A percentile compares a stretch with the other conserved stretches of the same genome.
These are phyloP conservation scores for Epistrophella euchroma DNA, from an alignment of 2,888 invertebrate genomes.

Conservation along the genomic window DNA sequence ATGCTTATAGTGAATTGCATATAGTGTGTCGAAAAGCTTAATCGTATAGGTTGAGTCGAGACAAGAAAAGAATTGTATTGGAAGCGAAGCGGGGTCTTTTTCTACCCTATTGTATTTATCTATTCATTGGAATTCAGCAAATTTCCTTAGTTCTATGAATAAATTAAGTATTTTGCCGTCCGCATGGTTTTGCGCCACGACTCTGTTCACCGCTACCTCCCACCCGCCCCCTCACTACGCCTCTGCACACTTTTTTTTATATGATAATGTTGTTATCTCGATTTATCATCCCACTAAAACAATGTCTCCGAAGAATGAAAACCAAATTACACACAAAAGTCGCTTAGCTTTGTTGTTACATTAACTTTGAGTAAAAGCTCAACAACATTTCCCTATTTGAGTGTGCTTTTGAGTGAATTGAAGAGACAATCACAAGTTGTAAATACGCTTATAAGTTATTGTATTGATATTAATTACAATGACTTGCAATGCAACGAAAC, in stretches of 20 bases:
- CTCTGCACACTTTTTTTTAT: background rate
- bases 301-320: background rate
- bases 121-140: too few relatives aligned
- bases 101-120: too few relatives aligned
- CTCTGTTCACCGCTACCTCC: too few relatives aligned
- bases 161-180: too few relatives aligned
- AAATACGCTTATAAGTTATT: background rate
- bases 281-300: conserved; percentile 12
- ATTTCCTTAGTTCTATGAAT: too few relatives aligned
- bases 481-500: background rate
- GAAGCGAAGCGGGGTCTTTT: too few relatives aligned
- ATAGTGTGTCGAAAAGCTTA: too few relatives aligned
- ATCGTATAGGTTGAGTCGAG: too few relatives aligned
- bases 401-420: conserved; percentile 1
- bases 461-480: conserved; percentile 4
- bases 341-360: background rate
- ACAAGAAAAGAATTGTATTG: too few relatives aligned
- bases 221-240: too few relatives aligned
- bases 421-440: background rate
- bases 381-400: background rate
- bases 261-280: background rate
- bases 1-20: too few relatives aligned
- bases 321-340: background rate
- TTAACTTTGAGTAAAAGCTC: background rate
- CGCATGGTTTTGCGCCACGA: too few relatives aligned